A percentile compares a stretch with the other conserved stretches of the same genome.
These are phyloP conservation scores for Nansenia antarctica DNA, from an alignment of 2,113 vertebrate genomes.

Conservation along the genomic window DNA sequence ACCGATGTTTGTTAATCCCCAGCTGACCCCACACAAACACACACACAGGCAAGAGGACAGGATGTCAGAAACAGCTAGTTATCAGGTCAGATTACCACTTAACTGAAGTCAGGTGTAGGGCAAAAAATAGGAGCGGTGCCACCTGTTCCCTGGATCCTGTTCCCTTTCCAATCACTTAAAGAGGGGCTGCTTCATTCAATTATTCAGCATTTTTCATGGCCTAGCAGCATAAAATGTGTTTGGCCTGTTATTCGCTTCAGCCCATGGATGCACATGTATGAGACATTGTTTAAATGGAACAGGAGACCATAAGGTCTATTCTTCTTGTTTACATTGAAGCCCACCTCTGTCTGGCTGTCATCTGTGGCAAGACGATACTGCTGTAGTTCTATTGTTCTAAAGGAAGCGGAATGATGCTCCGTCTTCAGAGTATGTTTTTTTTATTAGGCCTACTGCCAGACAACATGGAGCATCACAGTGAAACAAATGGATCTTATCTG, in stretches of 20 bases:
- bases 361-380: not conserved
- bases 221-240: slow-evolving; percentile 49
- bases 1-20: not conserved
- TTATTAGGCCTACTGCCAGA: not conserved
- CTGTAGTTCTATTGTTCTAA: not conserved
- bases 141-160: slow-evolving; percentile 77
- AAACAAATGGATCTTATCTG: not conserved
- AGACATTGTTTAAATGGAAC: slow-evolving; percentile 33
- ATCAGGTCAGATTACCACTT: slow-evolving; percentile 77
- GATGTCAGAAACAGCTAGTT: slow-evolving; percentile 71
- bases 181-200: slow-evolving; percentile 75
- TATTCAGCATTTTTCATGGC: slow-evolving; percentile 75
- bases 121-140: slow-evolving; percentile 69
- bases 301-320: slow-evolving; percentile 15
- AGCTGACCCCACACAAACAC: slow-evolving; percentile 3
- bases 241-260: slow-evolving; percentile 40
- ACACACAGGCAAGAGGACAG: slow-evolving; percentile 25
- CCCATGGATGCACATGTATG: slow-evolving; percentile 27
- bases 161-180: slow-evolving; percentile 79
- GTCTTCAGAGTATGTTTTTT: not conserved
- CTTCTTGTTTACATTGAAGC: slow-evolving; percentile 7
- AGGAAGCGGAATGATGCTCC: not conserved
- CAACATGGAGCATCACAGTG: not conserved
- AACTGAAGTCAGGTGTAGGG: slow-evolving; percentile 66
- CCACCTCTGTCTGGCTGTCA: not conserved